Base-by-base conservation (phyloP, 2,888 invertebrate species). In the Orchesella flavescens region DNA sequence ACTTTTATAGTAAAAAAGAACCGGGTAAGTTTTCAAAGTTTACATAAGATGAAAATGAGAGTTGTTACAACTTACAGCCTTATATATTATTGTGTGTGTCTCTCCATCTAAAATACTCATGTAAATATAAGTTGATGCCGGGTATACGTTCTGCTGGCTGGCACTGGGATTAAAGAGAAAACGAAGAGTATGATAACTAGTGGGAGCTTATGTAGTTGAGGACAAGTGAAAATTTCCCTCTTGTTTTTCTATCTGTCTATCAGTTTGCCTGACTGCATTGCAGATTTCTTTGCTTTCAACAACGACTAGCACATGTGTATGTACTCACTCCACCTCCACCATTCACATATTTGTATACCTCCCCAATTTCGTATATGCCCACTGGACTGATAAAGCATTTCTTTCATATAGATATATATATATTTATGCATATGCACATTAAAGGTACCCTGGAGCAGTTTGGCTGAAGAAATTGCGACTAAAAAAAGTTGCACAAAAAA, bases 231-330 rank as follows among this genome's bases (percentile, higher is more conserved):
- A 61, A 24, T 24, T 61, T 65, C 65, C n/a, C 17, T 17, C 17
- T 17, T 43, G 15, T 5, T 65, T 43, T 65, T 65, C 43, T 13
- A 61, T 43, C 49, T 49, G 49, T 49, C 65, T 65, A 44, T 65
- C 65, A 65, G 65, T 65, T 17, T 65, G 43, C 17, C 61, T 65
- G 65, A 65, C 65, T 65, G 65, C 65, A 65, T 65, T 65, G 65
- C 65, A 65, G 65, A 65, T 65, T 65, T 65, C 65, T 17, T 24
- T 24, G 57, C 1, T 19, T 19, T 19, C 34, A 34, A 34, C 34
- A 34, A 4, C 34, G 2, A 34, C 34, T n/a, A 34, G 3, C 34
- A 7, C 7, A 34, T 34, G 34, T 34, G 34, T 34, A 34, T 34
- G 34, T 34, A 34, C 34, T 34, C n/a, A n/a, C n/a, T n/a, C n/a